Base-by-base conservation (phyloP, 2,797 vertebrate genomes). In the Darevskia nairensis region DNA sequence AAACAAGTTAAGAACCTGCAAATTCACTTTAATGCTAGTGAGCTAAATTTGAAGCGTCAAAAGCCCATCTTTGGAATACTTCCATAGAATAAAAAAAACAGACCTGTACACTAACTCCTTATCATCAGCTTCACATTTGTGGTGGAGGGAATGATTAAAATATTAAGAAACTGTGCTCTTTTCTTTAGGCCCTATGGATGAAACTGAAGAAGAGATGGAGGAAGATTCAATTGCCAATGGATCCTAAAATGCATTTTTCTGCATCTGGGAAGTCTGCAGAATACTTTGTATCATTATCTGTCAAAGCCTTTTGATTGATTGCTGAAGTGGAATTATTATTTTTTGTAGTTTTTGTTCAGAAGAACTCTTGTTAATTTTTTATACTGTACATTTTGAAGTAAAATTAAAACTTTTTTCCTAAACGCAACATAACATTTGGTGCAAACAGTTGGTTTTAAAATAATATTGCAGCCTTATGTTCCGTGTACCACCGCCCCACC, bases 161-260 rank as follows among this genome's bases (percentile, higher is more conserved):
- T 13, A 27, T 9, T 50, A 46, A 39, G 66, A 8, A 50, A 1
- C 50, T 77, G 19, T 15, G 89, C 2, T 77, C 74, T 23, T 84
- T 93, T 3, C 88, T 66, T 88, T 85, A 98, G 98, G 96, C 64
- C 96, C 96, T 0, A 86, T 94, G 6, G 97, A 96, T 78, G 97
- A 98, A 2, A 88, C 91, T 0, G 97, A 97, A 3, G 97, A 97
- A 29, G 97, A 97, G 27, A 98, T 98, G 98, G 98, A 98, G 2
- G 97, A 98, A 74, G 97, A 98, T 74, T 69, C 96, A 0, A 96
- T 97, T 80, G 95, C 98, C 29, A 99, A 99, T 6, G 98, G 98
- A 8, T 98, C 98, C 66, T 98, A 95, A 98, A 72, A 50, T 6
- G 2, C 35, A 35, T 4, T 6, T 61, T 74, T 71, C 8, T 35